phyloP scores from a whole-genome alignment of 2,888 invertebrate species.

The Diplolepis rosae region DNA sequence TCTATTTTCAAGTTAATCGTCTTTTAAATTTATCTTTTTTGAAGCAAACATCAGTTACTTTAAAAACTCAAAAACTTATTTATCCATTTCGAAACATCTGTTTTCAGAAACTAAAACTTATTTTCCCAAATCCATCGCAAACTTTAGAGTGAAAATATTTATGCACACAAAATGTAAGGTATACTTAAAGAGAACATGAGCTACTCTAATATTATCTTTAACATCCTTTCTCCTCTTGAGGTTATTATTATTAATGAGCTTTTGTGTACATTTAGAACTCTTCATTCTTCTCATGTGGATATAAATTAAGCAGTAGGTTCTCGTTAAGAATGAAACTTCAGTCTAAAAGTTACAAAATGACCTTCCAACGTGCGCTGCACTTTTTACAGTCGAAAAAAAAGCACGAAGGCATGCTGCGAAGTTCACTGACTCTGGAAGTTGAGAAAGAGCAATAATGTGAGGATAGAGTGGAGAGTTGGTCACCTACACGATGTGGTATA shows the following conservation, averaged over 20 bases:
- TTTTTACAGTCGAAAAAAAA: conserved; percentile 19
- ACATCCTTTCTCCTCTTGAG: background rate
- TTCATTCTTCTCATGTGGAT: conserved; percentile 10
- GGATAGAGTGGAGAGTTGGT: background rate
- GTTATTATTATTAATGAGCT: conserved; percentile 12
- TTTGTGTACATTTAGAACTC: background rate
- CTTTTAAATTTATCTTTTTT: background rate
- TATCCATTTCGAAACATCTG: background rate
- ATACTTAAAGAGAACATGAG: background rate
- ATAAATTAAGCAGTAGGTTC: conserved; percentile 18
- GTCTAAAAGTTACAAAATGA: conserved; percentile 6
- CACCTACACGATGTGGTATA: background rate
- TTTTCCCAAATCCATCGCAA: background rate
- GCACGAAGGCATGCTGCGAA: conserved; percentile 1
- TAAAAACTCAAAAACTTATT: too few species aligned
- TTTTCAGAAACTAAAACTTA: background rate
- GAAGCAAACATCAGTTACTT: background rate
- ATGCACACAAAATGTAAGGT: background rate
- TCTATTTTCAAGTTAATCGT: background rate
- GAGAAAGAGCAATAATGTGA: background rate
- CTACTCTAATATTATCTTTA: background rate
- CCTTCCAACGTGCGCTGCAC: background rate
- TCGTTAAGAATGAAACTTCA: conserved; percentile 20
- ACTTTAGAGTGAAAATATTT: background rate
- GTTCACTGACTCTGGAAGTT: conserved; percentile 9